Percentiles rank a stretch among this genome's conserved stretches.
Evolutionary conservation across 1,140 invertebrate genomes (phyloP).

Genomic region (Leptonema lineaticorne): DNA sequence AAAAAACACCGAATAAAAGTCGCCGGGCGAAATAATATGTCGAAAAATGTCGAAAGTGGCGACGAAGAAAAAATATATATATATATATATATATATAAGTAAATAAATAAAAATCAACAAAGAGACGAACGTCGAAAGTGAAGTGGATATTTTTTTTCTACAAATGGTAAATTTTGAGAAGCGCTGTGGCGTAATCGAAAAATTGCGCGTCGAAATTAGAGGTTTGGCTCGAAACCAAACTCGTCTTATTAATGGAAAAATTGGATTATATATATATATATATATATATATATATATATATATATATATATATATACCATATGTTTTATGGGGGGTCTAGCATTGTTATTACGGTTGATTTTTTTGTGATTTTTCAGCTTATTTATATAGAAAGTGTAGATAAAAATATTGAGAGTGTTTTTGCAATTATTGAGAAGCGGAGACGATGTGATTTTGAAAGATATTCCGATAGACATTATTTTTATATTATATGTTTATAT

Average conservation of each 20-base stretch:
- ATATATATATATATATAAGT: not conserved
- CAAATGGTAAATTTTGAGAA: not conserved
- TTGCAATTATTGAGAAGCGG: no score
- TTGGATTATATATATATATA: no score
- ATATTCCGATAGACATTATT: no score
- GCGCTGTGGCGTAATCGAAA: not conserved
- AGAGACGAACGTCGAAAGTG: not conserved
- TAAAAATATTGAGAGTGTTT: not conserved
- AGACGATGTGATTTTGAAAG: no score
- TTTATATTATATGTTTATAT: no score
- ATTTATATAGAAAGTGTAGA: not conserved
- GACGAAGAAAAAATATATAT: no score
- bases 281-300: no score
- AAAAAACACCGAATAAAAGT: no score
- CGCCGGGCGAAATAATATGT: no score
- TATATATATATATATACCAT: no score
- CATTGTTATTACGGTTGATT: not conserved
- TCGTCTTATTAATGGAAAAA: not conserved
- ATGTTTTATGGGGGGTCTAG: not conserved
- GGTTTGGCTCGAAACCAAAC: not conserved
- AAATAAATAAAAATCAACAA: constrained; percentile 1
- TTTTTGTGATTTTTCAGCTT: not conserved
- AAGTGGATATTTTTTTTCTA: no score
- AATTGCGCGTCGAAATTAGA: constrained; percentile 5
- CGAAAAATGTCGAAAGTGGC: no score